Percentiles rank a stretch among this genome's conserved stretches.
These are phyloP conservation scores for Conger conger DNA, from an alignment of 2,113 vertebrate species.

Conservation along the genomic window DNA sequence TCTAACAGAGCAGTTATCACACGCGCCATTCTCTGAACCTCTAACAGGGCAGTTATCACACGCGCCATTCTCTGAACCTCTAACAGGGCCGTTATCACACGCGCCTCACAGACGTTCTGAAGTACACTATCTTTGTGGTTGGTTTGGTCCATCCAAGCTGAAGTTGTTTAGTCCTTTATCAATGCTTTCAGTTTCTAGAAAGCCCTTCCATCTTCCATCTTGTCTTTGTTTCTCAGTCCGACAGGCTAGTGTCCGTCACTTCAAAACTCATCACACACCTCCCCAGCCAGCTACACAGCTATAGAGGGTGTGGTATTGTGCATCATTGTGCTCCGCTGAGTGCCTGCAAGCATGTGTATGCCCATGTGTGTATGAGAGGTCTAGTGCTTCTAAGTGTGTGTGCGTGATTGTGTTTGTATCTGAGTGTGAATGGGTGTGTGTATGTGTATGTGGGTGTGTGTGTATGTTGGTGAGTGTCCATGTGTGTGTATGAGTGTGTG, in stretches of 20 bases:
- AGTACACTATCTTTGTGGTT: background rate
- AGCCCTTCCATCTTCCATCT: too few species aligned
- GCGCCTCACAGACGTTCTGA: background rate
- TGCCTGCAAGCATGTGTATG: background rate
- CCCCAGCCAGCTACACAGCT: too few species aligned
- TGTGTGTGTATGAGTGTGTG: background rate
- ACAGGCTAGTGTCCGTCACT: background rate
- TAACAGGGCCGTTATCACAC: too few species aligned
- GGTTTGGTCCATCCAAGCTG: background rate
- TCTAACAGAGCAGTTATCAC: too few species aligned
- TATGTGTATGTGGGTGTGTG: background rate
- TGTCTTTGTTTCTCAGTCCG: background rate
- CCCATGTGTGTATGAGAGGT: background rate
- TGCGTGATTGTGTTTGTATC: too few species aligned
- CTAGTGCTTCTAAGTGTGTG: background rate
- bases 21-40: too few species aligned
- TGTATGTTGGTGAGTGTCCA: background rate
- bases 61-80: too few species aligned
- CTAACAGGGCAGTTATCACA: too few species aligned
- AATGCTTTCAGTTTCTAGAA: background rate
- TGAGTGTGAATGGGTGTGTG: background rate
- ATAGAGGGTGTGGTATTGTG: background rate
- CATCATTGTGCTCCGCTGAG: background rate
- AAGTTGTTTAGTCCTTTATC: background rate
- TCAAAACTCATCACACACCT: too few species aligned